Base-by-base conservation (phyloP, 2,797 vertebrate genomes). In the Xiphorhynchus erythropygius region DNA sequence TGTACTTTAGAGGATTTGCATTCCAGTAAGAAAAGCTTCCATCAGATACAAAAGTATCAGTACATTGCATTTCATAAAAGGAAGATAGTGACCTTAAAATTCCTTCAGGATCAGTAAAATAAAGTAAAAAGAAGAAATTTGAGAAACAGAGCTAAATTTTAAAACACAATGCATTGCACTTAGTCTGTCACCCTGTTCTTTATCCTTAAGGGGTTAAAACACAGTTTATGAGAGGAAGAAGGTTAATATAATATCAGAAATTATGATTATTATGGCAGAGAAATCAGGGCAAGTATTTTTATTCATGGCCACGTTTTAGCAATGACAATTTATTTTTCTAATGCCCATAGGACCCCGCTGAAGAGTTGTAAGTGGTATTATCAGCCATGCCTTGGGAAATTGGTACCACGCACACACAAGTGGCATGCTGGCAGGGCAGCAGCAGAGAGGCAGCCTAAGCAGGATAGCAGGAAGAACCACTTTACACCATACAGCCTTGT, bases 211-310 rank as follows among this genome's bases (percentile, higher is more conserved):
- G 53, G 37, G 52, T 87, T 94, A 91, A 92, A 85, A 53, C 5
- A 62, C 3, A 5, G 63, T 49, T 79, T 64, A n/a, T 35, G 41
- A 76, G 41, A 92, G 41, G 18, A 82, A 65, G 47, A 78, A 65
- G 24, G 35, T 87, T 92, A 91, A 71, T 12, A 16, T 46, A 44
- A 84, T 75, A 57, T 50, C 67, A 87, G 42, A 85, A 84, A 87
- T 57, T 28, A 70, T 18, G 0, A 90, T 46, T 83, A 41, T 60
- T 62, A 67, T 35, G 42, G 24, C 50, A 71, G 56, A 84, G 64
- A 95, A 96, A 95, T 37, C 71, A 89, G 92, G 87, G 32, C 91
- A 93, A 79, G 49, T 87, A 92, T 94, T 96, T 97, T 90, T 95
- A 82, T 77, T 93, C 75, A 47, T 80, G 56, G 42, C 60, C n/a